Evolutionary conservation across 1,140 invertebrate genomes (phyloP).

Genomic region (Drosophila pruinosa): DNA sequence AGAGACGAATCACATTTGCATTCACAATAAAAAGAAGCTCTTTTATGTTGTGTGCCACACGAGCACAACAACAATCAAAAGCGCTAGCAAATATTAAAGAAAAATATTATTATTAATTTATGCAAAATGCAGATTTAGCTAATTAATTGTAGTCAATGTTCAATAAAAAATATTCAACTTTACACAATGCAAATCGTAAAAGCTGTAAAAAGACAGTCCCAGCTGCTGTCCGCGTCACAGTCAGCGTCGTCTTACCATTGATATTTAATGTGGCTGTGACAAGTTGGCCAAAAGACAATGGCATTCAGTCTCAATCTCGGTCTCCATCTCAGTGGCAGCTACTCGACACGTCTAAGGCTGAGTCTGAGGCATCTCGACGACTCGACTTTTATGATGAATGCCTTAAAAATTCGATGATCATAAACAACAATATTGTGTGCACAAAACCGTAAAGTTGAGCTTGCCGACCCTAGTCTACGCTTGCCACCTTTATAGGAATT

Average conservation of each 20-base stretch:
- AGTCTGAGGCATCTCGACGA: background rate
- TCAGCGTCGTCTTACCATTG: slow-evolving; percentile 54
- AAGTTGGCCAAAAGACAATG: slow-evolving; percentile 75
- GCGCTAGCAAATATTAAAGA: slow-evolving; percentile 49
- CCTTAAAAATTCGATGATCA: slow-evolving; percentile 58
- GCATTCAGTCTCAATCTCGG: slow-evolving; percentile 10
- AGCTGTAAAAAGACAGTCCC: slow-evolving; percentile 46
- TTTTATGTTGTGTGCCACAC: slow-evolving; percentile 50
- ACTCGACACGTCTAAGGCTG: background rate
- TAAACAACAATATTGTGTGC: slow-evolving; percentile 12
- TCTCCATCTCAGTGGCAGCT: background rate
- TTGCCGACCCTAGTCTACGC: background rate
- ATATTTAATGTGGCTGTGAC: slow-evolving; percentile 69
- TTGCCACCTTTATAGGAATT: background rate
- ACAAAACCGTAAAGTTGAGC: background rate
- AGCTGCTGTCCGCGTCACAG: background rate
- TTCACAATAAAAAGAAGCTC: slow-evolving; percentile 43
- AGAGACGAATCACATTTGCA: slow-evolving; percentile 27
- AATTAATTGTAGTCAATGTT: slow-evolving; percentile 78
- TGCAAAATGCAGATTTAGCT: slow-evolving; percentile 78
- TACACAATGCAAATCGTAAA: slow-evolving; percentile 70
- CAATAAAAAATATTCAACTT: slow-evolving; percentile 63
- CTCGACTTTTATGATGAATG: slow-evolving; percentile 65
- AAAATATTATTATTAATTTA: slow-evolving; percentile 75
- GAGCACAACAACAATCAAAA: slow-evolving; percentile 1